Base-by-base conservation (phyloP, 2,888 invertebrate species). In the Trissoscelio sp. region DNA sequence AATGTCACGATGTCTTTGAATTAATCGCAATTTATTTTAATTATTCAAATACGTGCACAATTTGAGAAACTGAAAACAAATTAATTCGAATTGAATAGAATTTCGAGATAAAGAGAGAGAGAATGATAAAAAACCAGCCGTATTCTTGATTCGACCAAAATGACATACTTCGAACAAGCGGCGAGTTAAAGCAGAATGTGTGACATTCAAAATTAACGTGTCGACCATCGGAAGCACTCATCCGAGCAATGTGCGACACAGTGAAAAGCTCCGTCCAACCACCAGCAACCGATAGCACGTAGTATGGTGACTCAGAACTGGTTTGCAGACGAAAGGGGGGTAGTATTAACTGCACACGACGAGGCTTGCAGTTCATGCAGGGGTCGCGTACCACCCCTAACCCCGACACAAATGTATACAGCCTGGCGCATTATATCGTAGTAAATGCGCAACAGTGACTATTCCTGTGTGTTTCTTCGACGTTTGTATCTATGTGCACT, bases 121-220 rank as follows among this genome's bases (percentile, higher is more conserved):
- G n/a, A n/a, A n/a, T n/a, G n/a, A n/a, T n/a, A 46, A 46, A 28
- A 44, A 28, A 5, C n/a, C n/a, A 37, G 57, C 34, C 14, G 24
- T 44, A 28, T 12, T 16, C 34, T 62, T 62, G 20, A 62, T 46
- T 28, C 6, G 14, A 31, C 11, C 5, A 9, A 48, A 46, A 48
- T 64, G 48, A 64, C 34, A 51, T 64, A 64, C 51, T 48, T 48
- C 22, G 22, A n/a, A 48, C 22, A 24, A 48, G 48, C 22, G 22
- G 3, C 18, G 48, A 44, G 31, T 24, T 70, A n/a, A 70, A 70
- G 58, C 58, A 46, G 58, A 48, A 58, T 58, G 22, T 37, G 37
- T 58, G 70, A 72, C 37, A 60, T 60, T 60, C 60, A 57, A 51
- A 72, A 60, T 60, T 72, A 58, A 60, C 60, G 39, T 57, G 24